These are phyloP conservation scores for Plodia interpunctella DNA, from an alignment of 1,140 invertebrate species.

Conservation along the genomic window DNA sequence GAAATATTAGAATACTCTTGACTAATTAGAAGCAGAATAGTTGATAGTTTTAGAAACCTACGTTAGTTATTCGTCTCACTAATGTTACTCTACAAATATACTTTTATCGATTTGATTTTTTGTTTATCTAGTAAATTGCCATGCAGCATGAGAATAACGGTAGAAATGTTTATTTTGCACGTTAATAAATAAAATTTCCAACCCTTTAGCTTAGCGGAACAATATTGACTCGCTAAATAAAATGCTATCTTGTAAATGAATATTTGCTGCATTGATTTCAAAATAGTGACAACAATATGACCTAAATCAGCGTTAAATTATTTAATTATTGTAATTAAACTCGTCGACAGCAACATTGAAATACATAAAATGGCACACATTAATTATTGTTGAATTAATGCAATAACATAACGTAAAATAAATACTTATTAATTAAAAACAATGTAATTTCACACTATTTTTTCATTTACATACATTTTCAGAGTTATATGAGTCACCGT, in stretches of 20 bases:
- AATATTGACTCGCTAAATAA: background rate
- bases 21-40: slow-evolving; percentile 47
- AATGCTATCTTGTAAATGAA: background rate
- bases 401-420: too few relatives aligned
- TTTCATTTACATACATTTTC: too few relatives aligned
- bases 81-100: slow-evolving; percentile 52
- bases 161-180: slow-evolving; percentile 61
- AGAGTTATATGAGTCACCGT: too few relatives aligned
- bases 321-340: too few relatives aligned
- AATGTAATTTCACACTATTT: too few relatives aligned
- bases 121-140: slow-evolving; percentile 48
- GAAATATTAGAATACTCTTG: slow-evolving; percentile 28
- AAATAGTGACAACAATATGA: background rate
- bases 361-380: too few relatives aligned
- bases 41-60: slow-evolving; percentile 55
- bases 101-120: slow-evolving; percentile 39
- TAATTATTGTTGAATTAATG: too few relatives aligned
- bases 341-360: too few relatives aligned
- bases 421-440: too few relatives aligned
- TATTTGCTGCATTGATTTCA: background rate
- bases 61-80: slow-evolving; percentile 44
- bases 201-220: background rate
- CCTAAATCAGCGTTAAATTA: background rate
- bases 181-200: slow-evolving; percentile 29
- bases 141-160: slow-evolving; percentile 57